Evolutionary conservation across 2,113 vertebrate species (phyloP).

Genomic region (Anolis carolinensis): DNA sequence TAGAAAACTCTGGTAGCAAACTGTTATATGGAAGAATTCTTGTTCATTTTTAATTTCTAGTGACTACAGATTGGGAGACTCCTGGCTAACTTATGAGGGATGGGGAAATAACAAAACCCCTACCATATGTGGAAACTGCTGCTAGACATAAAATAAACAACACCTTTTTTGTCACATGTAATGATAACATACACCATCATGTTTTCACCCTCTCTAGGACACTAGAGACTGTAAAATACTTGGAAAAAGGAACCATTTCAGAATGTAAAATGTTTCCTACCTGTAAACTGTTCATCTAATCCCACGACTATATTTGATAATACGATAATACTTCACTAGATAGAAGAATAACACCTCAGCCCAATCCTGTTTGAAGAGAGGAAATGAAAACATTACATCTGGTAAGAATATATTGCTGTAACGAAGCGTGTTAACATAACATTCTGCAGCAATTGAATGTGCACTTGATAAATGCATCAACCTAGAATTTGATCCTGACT

Average conservation of each 20-base stretch:
- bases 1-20: not conserved
- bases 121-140: not conserved
- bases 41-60: too few relatives aligned
- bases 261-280: conserved; percentile 47
- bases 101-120: not conserved
- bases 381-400: conserved; percentile 33
- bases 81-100: not conserved
- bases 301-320: conserved; percentile 33
- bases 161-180: not conserved
- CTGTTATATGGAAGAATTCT: not conserved
- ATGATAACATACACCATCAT: not conserved
- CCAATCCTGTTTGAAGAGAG: conserved; percentile 56
- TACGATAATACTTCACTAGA: conserved; percentile 42
- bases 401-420: not conserved
- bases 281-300: conserved; percentile 50
- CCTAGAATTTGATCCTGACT: not conserved
- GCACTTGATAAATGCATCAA: not conserved
- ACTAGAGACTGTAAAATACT: conserved; percentile 13
- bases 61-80: not conserved
- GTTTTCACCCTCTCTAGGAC: not conserved
- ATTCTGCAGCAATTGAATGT: not conserved
- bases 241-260: conserved; percentile 32
- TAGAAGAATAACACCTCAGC: conserved; percentile 27
- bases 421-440: not conserved
- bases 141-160: not conserved